A percentile compares a stretch with the other conserved stretches of the same genome.
phyloP scores from a whole-genome alignment of 2,797 vertebrate genomes.

The Pipistrellus nathusii region DNA sequence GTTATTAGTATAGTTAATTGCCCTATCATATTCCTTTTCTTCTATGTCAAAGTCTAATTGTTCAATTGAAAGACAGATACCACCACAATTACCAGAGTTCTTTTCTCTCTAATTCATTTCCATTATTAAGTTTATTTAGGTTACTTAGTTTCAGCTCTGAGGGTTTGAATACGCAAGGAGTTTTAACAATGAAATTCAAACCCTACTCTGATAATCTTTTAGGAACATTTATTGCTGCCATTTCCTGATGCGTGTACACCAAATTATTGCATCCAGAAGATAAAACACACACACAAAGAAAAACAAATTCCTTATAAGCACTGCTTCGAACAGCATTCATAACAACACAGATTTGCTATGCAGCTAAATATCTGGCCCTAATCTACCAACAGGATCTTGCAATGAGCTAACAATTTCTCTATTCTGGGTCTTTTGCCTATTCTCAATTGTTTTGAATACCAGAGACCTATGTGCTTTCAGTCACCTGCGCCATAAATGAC shows the following conservation, averaged over 20 bases:
- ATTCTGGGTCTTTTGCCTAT: too few relatives aligned
- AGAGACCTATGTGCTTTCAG: neutral
- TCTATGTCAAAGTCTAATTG: neutral
- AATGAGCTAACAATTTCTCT: neutral
- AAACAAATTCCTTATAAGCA: neutral
- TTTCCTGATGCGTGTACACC: neutral
- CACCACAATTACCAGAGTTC: slow-evolving; percentile 32
- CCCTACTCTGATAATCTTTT: neutral
- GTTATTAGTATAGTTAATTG: neutral
- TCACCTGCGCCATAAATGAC: neutral
- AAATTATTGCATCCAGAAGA: neutral
- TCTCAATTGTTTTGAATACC: neutral
- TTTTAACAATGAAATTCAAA: slow-evolving; percentile 26
- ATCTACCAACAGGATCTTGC: neutral
- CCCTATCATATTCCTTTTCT: slow-evolving; percentile 21
- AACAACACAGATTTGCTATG: neutral
- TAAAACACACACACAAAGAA: neutral
- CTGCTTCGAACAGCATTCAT: neutral
- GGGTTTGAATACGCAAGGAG: neutral
- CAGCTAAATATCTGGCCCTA: neutral
- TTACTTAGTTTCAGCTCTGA: slow-evolving; percentile 34
- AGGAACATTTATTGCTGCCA: neutral
- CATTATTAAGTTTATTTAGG: slow-evolving; percentile 58
- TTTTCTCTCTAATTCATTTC: slow-evolving; percentile 52
- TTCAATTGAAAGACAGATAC: slow-evolving; percentile 34